Base-by-base conservation (phyloP, 2,888 invertebrate species). In the Drosophila ezoana region DNA sequence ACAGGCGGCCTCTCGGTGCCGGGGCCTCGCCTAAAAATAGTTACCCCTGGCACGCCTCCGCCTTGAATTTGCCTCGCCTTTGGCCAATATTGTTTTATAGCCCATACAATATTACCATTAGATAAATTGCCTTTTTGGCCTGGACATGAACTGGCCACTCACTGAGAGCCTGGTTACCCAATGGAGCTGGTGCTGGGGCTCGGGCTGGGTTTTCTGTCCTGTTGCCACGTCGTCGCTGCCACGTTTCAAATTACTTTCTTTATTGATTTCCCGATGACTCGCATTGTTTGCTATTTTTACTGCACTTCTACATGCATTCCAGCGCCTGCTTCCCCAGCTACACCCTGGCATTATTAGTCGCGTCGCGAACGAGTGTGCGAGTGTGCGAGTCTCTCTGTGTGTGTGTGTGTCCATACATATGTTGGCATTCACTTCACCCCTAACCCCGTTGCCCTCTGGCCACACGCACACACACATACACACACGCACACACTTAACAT, bases 181-280 rank as follows among this genome's bases (percentile, higher is more conserved):
- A 23, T 56, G 16, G 23, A 56, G 58, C 51, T 32, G 58, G 16
- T 44, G 44, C 10, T 35, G 23, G 6, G 23, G 49, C 13, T 37
- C 1, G 28, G 4, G 8, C 2, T 2, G 4, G 33, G 9, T 14
- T n/a, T 51, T 16, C 38, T 40, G 43, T 43, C 40, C 40, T 45
- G n/a, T 40, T 43, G 44, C 35, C 54, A 35, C 64, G 41, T 44
- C 43, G 43, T 43, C 41, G 63, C 62, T 59, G 75, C 60, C 84
- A 86, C 85, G 87, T 85, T 89, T 89, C 87, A 87, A 87, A 85
- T 87, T 85, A 89, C 85, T 89, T 85, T 85, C 85, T 85, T 85
- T 85, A 85, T 85, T 89, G 85, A 85, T 85, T 89, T 87, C 72
- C 73, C 69, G 76, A 79, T 83, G 83, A 79, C 84, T 88, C 70